These are phyloP conservation scores for Notothenia rossii DNA, from an alignment of 2,113 vertebrate genomes.

Conservation along the genomic window DNA sequence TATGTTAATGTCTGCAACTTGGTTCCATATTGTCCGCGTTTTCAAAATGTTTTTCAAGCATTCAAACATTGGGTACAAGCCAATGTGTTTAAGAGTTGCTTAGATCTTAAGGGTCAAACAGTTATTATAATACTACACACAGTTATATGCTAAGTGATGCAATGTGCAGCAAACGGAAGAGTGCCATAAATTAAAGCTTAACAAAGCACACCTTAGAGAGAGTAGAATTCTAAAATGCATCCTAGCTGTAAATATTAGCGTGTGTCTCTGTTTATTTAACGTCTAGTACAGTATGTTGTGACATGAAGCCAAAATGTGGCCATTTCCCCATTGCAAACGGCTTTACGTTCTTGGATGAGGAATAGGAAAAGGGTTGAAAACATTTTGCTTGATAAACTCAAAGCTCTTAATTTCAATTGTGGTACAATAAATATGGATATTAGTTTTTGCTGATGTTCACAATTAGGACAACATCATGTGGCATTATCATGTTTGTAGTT, in stretches of 20 bases:
- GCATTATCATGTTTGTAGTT: too few relatives aligned
- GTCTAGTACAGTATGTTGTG: slow-evolving; percentile 19
- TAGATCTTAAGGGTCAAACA: slow-evolving; percentile 15
- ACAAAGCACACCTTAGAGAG: slow-evolving; percentile 3
- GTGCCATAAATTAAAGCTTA: neutral
- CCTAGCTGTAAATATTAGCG: neutral
- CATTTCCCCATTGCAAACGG: neutral
- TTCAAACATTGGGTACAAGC: neutral
- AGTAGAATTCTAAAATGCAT: slow-evolving; percentile 5
- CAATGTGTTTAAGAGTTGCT: neutral
- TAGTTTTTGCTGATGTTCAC: neutral
- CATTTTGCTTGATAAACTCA: too few relatives aligned
- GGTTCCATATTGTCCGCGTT: neutral
- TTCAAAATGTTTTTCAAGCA: neutral
- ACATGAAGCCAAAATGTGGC: slow-evolving; percentile 5
- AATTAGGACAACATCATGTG: too few relatives aligned
- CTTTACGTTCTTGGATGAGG: neutral
- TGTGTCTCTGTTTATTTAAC: slow-evolving; percentile 16
- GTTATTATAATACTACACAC: neutral
- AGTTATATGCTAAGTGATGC: slow-evolving; percentile 1
- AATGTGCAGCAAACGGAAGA: slow-evolving; percentile 18
- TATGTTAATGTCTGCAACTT: neutral
- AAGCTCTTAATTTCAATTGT: too few relatives aligned
- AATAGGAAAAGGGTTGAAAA: neutral
- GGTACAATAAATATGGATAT: too few relatives aligned